phyloP scores from a whole-genome alignment of 2,797 vertebrate species.

The Onychomys torridus region DNA sequence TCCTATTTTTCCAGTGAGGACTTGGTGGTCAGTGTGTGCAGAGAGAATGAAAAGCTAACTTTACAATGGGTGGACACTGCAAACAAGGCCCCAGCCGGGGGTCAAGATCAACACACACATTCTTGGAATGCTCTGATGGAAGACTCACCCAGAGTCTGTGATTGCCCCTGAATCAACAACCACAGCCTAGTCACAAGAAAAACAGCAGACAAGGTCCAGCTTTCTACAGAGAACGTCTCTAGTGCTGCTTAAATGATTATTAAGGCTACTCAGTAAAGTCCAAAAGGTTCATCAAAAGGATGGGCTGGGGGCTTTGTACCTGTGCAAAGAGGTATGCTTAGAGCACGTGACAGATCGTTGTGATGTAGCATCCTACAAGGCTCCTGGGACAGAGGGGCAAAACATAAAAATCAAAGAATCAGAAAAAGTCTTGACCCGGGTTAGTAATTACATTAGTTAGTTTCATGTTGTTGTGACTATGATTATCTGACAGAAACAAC shows the following conservation, averaged over 20 bases:
- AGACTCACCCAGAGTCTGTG: not conserved
- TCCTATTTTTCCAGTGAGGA: not conserved
- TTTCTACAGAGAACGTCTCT: not conserved
- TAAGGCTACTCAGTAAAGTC: not conserved
- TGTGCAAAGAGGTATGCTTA: too few species aligned
- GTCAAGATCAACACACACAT: not conserved
- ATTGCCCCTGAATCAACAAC: not conserved
- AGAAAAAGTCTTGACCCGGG: not conserved
- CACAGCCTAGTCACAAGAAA: not conserved
- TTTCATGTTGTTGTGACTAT: not conserved
- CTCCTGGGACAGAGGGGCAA: not conserved
- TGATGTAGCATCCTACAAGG: not conserved
- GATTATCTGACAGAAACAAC: not conserved
- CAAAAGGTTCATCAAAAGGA: too few species aligned
- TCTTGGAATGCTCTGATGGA: not conserved
- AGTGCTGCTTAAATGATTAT: not conserved
- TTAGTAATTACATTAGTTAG: not conserved
- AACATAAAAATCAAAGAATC: not conserved
- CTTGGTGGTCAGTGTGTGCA: not conserved
- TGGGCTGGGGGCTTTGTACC: too few species aligned
- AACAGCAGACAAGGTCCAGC: not conserved
- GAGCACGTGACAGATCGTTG: not conserved
- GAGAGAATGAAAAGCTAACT: not conserved
- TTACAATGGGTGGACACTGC: not conserved
- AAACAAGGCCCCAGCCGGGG: not conserved